A percentile compares a stretch with the other conserved stretches of the same genome.
These are phyloP conservation scores for Sinodicranocentrus sp. DNA, from an alignment of 2,888 invertebrate genomes.

Conservation along the genomic window DNA sequence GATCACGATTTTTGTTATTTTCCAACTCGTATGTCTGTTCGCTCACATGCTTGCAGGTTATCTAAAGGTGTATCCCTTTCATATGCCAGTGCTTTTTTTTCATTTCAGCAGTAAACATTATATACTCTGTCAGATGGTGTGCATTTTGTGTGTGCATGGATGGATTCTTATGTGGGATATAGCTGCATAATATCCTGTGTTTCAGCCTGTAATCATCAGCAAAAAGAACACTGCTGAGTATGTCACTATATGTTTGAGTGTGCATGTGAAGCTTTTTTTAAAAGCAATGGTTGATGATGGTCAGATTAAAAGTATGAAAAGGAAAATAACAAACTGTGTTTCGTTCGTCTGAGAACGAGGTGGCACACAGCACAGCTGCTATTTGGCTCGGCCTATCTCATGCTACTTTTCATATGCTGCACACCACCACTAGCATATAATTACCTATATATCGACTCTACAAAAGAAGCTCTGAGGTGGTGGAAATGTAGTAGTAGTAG, in stretches of 20 bases:
- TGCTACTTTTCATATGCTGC: no score
- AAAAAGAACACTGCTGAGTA: background rate
- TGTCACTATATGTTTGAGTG: background rate
- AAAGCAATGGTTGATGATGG: background rate
- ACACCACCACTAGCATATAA: background rate
- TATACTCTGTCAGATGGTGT: background rate
- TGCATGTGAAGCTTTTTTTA: background rate
- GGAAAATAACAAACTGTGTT: constrained; percentile 2
- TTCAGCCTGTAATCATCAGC: background rate
- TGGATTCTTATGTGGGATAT: constrained; percentile 24
- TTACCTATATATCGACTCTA: background rate
- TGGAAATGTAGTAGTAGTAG: constrained; percentile 5
- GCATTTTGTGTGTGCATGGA: constrained; percentile 21
- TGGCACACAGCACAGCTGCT: constrained; percentile 33
- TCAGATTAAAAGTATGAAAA: constrained; percentile 10
- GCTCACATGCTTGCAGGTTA: no score
- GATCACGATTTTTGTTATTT: no score
- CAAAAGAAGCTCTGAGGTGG: constrained; percentile 15
- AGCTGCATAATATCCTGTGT: background rate
- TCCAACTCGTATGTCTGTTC: no score
- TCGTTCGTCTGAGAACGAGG: constrained; percentile 10
- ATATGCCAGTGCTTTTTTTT: no score
- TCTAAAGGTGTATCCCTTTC: no score
- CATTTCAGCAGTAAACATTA: background rate
- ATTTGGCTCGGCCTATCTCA: no score